phyloP scores from a whole-genome alignment of 2,888 invertebrate genomes.

The Cephus spinipes region DNA sequence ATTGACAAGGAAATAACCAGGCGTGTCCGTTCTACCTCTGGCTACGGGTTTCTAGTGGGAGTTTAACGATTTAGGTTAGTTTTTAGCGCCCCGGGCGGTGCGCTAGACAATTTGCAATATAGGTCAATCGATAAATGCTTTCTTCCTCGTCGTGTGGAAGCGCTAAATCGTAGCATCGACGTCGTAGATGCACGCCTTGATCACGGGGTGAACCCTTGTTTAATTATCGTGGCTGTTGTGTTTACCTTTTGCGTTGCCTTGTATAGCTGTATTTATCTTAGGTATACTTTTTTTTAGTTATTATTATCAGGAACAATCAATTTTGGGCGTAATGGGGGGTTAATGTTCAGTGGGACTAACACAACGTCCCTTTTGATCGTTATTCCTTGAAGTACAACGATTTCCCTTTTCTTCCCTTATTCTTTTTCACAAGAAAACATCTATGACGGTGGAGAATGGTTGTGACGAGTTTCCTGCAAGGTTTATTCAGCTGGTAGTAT shows the following conservation, averaged over 20 bases:
- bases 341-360: not conserved
- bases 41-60: not conserved
- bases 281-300: not conserved
- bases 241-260: not conserved
- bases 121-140: slow-evolving; percentile 58
- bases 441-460: not conserved
- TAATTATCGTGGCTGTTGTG: not conserved
- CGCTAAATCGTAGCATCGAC: not conserved
- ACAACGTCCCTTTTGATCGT: not conserved
- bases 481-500: not conserved
- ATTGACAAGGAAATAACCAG: not conserved
- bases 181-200: not conserved
- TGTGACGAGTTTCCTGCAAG: not conserved
- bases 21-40: not conserved
- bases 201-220: no score
- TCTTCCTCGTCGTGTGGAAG: slow-evolving; percentile 45
- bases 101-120: slow-evolving; percentile 36
- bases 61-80: slow-evolving; percentile 38
- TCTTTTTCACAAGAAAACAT: not conserved
- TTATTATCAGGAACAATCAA: not conserved
- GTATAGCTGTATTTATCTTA: not conserved
- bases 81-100: slow-evolving; percentile 39
- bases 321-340: not conserved
- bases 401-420: not conserved
- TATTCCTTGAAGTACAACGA: not conserved